A percentile compares a stretch with the other conserved stretches of the same genome.
Evolutionary conservation across 2,888 invertebrate species (phyloP).

Genomic region (Epistrophe grossulariae): DNA sequence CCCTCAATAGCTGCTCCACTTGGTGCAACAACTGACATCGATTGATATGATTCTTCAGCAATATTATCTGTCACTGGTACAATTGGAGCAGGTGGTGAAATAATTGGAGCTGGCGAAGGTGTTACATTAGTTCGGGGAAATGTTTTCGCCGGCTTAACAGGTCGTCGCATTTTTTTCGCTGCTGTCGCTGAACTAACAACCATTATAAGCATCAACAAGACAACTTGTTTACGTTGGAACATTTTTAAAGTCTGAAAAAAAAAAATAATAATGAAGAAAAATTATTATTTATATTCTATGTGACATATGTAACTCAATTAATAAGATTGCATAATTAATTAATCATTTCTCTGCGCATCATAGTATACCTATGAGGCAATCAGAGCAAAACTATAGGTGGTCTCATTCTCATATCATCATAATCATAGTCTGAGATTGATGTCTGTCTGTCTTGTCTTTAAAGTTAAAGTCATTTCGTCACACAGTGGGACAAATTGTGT

Average conservation of each 20-base stretch:
- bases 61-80: conserved; percentile 71
- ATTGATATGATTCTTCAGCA: conserved; percentile 77
- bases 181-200: conserved; percentile 81
- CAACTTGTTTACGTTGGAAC: conserved; percentile 82
- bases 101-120: conserved; percentile 79
- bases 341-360: conserved; percentile 28
- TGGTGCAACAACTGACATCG: conserved; percentile 73
- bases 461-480: not conserved
- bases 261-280: not conserved
- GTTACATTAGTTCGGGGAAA: conserved; percentile 83
- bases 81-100: conserved; percentile 36
- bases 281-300: conserved; percentile 18
- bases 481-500: not conserved
- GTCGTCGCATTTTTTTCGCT: conserved; percentile 82
- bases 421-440: conserved; percentile 20
- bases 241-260: conserved; percentile 76
- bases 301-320: conserved; percentile 68
- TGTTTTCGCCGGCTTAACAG: conserved; percentile 82
- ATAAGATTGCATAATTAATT: conserved; percentile 66
- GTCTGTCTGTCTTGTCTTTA: not conserved
- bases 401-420: conserved; percentile 53
- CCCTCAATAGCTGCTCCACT: conserved; percentile 76
- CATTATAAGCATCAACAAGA: conserved; percentile 81
- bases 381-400: conserved; percentile 35
- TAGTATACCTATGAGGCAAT: conserved; percentile 55